Percentiles rank a stretch among this genome's conserved stretches.
Conservation (phyloP, 2,113 vertebrate species). For the Anolis sagrei region DNA sequence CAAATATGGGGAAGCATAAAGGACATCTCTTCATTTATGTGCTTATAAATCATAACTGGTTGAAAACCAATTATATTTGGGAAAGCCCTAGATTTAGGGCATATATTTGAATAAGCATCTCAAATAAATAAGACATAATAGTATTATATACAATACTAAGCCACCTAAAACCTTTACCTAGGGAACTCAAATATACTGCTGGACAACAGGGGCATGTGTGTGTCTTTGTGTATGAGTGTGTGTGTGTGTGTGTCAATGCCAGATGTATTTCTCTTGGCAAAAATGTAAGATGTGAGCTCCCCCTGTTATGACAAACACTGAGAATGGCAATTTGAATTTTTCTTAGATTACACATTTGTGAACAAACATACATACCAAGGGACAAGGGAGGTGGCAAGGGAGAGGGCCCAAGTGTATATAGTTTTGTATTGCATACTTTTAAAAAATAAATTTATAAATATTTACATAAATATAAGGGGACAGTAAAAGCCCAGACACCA, state of each 20-base stretch:
- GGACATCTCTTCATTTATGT: slow-evolving; percentile 79
- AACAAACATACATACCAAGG: slow-evolving; percentile 65
- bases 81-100: slow-evolving; percentile 85
- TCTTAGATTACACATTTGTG: slow-evolving; percentile 72
- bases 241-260: slow-evolving; percentile 46
- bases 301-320: slow-evolving; percentile 66
- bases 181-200: slow-evolving; percentile 69
- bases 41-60: slow-evolving; percentile 75
- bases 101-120: slow-evolving; percentile 82
- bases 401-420: slow-evolving; percentile 65
- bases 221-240: neutral
- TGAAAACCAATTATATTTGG: slow-evolving; percentile 87
- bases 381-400: slow-evolving; percentile 56
- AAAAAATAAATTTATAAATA: slow-evolving; percentile 73
- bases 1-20: slow-evolving; percentile 76
- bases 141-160: slow-evolving; percentile 78
- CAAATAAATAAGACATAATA: slow-evolving; percentile 84
- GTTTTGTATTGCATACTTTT: slow-evolving; percentile 69
- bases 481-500: slow-evolving; percentile 70
- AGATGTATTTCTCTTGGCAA: slow-evolving; percentile 67
- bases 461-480: slow-evolving; percentile 74
- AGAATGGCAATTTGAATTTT: slow-evolving; percentile 68
- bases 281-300: slow-evolving; percentile 73
- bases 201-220: slow-evolving; percentile 67
- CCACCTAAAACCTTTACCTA: slow-evolving; percentile 67